These are phyloP conservation scores for Cichlasoma orientale DNA, from an alignment of 2,797 vertebrate genomes.

Conservation along the genomic window DNA sequence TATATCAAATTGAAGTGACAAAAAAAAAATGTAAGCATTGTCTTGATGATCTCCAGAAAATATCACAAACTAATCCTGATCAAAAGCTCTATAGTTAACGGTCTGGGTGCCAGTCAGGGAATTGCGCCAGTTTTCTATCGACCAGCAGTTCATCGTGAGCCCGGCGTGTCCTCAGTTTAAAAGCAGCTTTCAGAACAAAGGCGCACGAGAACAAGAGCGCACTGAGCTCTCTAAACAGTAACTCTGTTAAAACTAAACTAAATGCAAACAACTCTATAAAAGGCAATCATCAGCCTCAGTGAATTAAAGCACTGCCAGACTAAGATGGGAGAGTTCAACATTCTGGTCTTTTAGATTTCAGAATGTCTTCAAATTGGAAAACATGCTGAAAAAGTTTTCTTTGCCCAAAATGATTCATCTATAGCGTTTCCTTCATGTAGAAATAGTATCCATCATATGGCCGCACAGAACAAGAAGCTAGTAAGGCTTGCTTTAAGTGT, in stretches of 20 bases:
- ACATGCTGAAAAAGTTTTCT: not conserved
- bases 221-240: slow-evolving; percentile 18
- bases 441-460: not conserved
- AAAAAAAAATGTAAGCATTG: no score
- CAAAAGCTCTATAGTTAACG: not conserved
- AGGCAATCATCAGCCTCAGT: slow-evolving; percentile 1
- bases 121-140: slow-evolving; percentile 1
- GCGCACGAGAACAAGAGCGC: slow-evolving; percentile 19
- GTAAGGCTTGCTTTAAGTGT: not conserved
- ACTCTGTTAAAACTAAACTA: slow-evolving; percentile 23
- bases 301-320: not conserved
- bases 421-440: not conserved
- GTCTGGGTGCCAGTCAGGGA: slow-evolving; percentile 13
- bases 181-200: slow-evolving; percentile 24
- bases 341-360: not conserved
- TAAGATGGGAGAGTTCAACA: not conserved
- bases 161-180: slow-evolving; percentile 15
- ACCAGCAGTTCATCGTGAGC: slow-evolving; percentile 12
- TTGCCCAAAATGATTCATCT: not conserved
- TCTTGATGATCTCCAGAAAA: no score
- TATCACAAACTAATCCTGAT: no score
- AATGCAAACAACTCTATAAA: slow-evolving; percentile 22
- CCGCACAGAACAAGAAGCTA: not conserved
- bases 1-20: no score
- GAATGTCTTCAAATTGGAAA: not conserved